phyloP scores from a whole-genome alignment of 2,797 vertebrate genomes.

The Anguilla obscura region DNA sequence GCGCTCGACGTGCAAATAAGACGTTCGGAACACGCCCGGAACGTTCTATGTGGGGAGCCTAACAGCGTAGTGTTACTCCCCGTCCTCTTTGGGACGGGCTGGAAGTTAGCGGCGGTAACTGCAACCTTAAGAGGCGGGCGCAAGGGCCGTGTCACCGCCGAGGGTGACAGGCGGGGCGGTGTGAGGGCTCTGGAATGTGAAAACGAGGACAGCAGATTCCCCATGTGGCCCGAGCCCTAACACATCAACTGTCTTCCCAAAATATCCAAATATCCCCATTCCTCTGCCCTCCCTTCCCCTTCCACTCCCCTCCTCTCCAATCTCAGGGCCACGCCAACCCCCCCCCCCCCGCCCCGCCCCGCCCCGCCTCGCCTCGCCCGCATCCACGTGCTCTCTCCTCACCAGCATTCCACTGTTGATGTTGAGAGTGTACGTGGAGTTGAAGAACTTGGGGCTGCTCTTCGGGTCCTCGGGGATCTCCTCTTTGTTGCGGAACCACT shows the following conservation, averaged over 20 bases:
- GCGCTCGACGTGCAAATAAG: conserved; percentile 27
- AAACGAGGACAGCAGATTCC: conserved; percentile 74
- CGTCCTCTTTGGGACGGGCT: conserved; percentile 30
- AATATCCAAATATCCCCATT: conserved; percentile 67
- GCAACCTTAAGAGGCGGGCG: conserved; percentile 45
- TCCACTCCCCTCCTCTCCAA: conserved; percentile 52
- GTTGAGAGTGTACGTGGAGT: conserved; percentile 87
- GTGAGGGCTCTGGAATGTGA: conserved; percentile 72
- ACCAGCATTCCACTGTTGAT: conserved; percentile 87
- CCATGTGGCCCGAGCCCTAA: conserved; percentile 64
- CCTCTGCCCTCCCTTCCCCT: conserved; percentile 58
- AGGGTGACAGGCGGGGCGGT: conserved; percentile 45
- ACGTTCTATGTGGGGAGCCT: conserved; percentile 5
- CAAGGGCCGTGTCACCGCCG: conserved; percentile 49
- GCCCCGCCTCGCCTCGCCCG: not conserved
- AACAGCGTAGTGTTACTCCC: not conserved
- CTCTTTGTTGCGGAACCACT: conserved; percentile 90
- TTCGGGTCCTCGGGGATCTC: conserved; percentile 83
- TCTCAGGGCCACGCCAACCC: not conserved
- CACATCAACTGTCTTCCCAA: conserved; percentile 78
- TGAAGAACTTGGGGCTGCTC: conserved; percentile 77
- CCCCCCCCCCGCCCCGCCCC: not conserved
- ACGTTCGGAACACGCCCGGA: not conserved
- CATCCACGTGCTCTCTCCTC: conserved; percentile 55
- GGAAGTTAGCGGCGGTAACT: conserved; percentile 34